Evolutionary conservation across 2,113 vertebrate genomes (phyloP), one percentile per base, ranked within the genome.

Genomic region (Bombycilla garrulus): DNA sequence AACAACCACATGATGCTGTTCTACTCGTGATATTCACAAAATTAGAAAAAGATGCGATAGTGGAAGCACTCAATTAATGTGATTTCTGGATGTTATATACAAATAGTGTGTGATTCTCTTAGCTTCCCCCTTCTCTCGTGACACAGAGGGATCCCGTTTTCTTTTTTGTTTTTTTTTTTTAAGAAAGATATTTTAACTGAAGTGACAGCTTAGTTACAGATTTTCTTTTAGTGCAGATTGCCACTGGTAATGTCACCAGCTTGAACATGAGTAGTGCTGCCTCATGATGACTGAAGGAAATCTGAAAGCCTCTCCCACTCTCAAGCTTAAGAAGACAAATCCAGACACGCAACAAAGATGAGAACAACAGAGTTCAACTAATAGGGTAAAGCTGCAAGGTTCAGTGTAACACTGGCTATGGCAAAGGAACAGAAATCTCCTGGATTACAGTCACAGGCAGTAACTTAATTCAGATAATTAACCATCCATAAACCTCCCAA

Each of bases 201-300:
- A 89, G 80, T 69, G 91, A 92, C 78, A 96, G 88, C 78, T 57
- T 42, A 86, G 89, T 47, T 78, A 50, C 19, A 65, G 47, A 72
- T 91, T 90, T 94, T 88, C 53, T 72, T 92, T 86, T 74, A 88
- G 79, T 88, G 80, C 96, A 95, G 83, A 88, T 53, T 60, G 65
- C 88, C 93, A 94, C 92, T 23, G 25, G 92, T 95, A 95, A 88
- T 58, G 56, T 79, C 89, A 94, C 87, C 95, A 86, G 91, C 89
- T 87, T 97, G 95, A 85, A 88, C 94, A 94, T 15, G 66, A 93
- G 86, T 71, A 91, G 61, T 57, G 62, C 71, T 95, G 90, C 82
- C 96, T 97, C 74, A 65, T 35, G 82, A 78, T 58, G 95, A 90
- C 93, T 91, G 93, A 88, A 80, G 76, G 92, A 95, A 94, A 85